Base-by-base conservation (phyloP, 1,140 invertebrate species). In the Drosophila serrata region DNA sequence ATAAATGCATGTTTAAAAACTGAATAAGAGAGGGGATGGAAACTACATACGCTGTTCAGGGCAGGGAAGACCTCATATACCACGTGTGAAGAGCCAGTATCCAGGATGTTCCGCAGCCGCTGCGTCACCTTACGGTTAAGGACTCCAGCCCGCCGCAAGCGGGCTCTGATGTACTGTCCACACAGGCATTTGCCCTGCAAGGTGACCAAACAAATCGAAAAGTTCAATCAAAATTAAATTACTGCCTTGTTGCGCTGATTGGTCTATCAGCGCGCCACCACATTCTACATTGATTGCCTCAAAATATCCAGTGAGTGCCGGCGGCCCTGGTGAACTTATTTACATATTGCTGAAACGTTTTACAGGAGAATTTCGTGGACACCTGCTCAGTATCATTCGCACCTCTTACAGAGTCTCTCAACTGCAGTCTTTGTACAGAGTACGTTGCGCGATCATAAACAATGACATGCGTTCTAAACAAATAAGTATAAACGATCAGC, bases 61-160 rank as follows among this genome's bases (percentile, higher is more conserved):
- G 92, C 91, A 27, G 92, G 92, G 57, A 92, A 92, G 42, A 93
- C 91, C 55, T 93, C 91, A 42, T 92, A 92, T 17, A 92, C 91
- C 8, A 92, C 81, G 63, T 91, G 65, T 19, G 91, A 92, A 11
- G 92, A 81, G n/a, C 65, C 65, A 43, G 92, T 90, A 17, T 93
- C 92, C 55, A 93, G 61, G 46, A 93, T 91, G 45, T 75, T 81
- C 13, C 92, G 86, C 59, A 93, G 63, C 53, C 92, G 81, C 68
- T 93, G 92, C 51, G 62, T 82, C 24, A 90, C 92, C 59, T 92
- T 92, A 1, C 92, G 81, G 84, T 92, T 93, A 24, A 93, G 79
- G 12, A 93, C 79, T 13, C 92, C 92, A 1, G 92, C 92, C 5
- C 92, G 82, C n/a, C 91, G 68, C 40, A 93, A 56, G 2, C 92